A percentile compares a stretch with the other conserved stretches of the same genome.
Conservation (phyloP, 2,113 vertebrate species). For the Sphyrna mokarran region DNA sequence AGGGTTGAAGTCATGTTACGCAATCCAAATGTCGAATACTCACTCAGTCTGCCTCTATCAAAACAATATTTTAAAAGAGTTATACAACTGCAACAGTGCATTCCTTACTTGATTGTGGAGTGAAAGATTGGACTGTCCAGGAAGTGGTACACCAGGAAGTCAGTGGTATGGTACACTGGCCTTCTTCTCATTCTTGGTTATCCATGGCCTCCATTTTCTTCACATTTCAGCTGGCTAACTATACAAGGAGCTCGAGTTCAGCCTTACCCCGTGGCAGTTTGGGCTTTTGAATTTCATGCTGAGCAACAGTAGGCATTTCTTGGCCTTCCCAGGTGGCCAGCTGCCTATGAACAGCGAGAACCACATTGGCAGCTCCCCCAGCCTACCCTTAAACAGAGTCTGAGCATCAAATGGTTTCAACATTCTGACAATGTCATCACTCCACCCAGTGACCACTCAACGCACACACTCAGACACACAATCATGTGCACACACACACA, state of each 20-base stretch:
- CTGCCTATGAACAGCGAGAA: not conserved
- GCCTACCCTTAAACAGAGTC: not conserved
- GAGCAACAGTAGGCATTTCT: not conserved
- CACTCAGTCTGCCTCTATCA: not conserved
- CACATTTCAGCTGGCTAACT: not conserved
- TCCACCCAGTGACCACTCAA: not conserved
- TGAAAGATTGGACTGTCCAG: not conserved
- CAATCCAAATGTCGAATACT: not conserved
- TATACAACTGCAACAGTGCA: not conserved
- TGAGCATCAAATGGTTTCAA: not conserved
- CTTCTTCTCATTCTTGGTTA: not conserved
- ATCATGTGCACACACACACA: too few relatives aligned
- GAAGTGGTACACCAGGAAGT: not conserved
- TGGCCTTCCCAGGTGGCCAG: not conserved
- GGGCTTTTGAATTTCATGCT: not conserved
- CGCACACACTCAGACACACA: too few relatives aligned
- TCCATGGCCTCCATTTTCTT: not conserved
- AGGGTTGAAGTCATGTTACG: not conserved
- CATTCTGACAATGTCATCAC: not conserved
- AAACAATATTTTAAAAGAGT: not conserved
- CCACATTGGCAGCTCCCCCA: not conserved
- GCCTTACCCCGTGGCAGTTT: not conserved
- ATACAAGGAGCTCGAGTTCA: not conserved
- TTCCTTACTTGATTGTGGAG: not conserved
- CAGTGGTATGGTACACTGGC: too few relatives aligned